These are phyloP conservation scores for Heliothis peltigera DNA, from an alignment of 2,888 invertebrate species.

Conservation along the genomic window DNA sequence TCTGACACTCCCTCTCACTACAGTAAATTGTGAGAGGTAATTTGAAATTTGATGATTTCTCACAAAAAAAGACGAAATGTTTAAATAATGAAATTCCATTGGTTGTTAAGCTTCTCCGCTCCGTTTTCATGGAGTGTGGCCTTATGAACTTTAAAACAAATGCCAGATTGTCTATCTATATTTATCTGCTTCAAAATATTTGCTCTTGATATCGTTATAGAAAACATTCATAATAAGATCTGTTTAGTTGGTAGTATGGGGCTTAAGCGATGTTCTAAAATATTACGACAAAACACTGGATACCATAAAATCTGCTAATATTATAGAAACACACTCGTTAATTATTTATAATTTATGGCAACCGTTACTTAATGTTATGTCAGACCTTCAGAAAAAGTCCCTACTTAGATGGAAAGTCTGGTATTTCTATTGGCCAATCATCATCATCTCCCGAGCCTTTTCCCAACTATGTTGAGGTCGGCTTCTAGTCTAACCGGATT, in stretches of 20 bases:
- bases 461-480: not conserved
- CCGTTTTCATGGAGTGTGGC: no score
- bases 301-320: conserved; percentile 29
- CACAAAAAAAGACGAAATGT: no score
- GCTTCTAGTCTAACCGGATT: no score
- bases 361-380: conserved; percentile 28
- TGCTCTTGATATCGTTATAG: not conserved
- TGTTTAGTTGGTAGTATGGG: not conserved
- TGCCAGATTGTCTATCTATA: conserved; percentile 11
- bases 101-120: no score
- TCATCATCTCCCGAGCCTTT: no score
- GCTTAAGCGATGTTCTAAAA: not conserved
- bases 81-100: no score
- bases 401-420: no score
- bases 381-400: conserved; percentile 36
- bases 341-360: conserved; percentile 52
- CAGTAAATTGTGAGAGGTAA: no score
- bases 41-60: no score
- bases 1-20: no score
- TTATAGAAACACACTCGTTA: conserved; percentile 26
- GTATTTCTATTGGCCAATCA: no score
- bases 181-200: not conserved
- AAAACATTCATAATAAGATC: not conserved
- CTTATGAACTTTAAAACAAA: conserved; percentile 23
- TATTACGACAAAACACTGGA: conserved; percentile 20